phyloP scores from a whole-genome alignment of 2,888 invertebrate species.

The Drosophila prostipennis region DNA sequence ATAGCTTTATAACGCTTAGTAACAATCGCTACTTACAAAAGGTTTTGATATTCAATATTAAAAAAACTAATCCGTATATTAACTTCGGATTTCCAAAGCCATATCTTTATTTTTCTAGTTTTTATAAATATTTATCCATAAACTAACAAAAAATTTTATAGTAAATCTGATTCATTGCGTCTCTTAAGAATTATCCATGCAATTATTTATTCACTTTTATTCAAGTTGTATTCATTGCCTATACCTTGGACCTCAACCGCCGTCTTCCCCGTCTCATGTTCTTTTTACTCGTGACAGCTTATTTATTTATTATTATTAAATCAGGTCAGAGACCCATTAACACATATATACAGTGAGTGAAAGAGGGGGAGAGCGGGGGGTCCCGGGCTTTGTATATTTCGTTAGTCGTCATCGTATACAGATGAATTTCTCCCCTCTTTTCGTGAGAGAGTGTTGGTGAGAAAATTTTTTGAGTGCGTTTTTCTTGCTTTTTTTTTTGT shows the following conservation, averaged over 20 bases:
- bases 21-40: no score
- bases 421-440: slow-evolving; percentile 10
- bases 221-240: slow-evolving; percentile 43
- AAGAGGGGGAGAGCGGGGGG: neutral
- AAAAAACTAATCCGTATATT: no score
- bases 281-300: slow-evolving; percentile 35
- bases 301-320: slow-evolving; percentile 81
- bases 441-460: slow-evolving; percentile 15
- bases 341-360: slow-evolving; percentile 57
- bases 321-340: slow-evolving; percentile 83
- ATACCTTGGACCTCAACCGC: slow-evolving; percentile 8
- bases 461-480: slow-evolving; percentile 47
- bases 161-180: neutral
- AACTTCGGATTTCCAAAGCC: no score
- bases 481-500: neutral
- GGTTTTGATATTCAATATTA: no score
- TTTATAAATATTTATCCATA: no score
- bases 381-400: slow-evolving; percentile 39
- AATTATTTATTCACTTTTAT: neutral
- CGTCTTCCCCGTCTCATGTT: neutral
- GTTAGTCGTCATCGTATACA: slow-evolving; percentile 51
- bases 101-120: no score
- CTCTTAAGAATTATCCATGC: neutral
- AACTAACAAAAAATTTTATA: neutral
- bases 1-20: no score